Conservation (phyloP, 2,113 vertebrate species). For the Bolborhynchus lineola region DNA sequence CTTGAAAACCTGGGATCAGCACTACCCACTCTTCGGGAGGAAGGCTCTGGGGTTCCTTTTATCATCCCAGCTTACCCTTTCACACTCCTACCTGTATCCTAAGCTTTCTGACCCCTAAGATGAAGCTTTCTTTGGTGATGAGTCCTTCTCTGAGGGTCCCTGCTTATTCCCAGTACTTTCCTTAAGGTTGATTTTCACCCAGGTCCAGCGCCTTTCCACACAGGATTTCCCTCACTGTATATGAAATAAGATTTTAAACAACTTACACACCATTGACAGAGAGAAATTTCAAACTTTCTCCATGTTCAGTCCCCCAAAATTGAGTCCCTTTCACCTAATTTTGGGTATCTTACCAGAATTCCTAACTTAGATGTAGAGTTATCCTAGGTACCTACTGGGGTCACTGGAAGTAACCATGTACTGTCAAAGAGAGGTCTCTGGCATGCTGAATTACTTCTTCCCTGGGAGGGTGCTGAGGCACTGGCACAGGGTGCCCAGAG, state of each 20-base stretch:
- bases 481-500: neutral
- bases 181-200: neutral
- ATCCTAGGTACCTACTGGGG: neutral
- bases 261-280: rapidly evolving
- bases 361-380: neutral
- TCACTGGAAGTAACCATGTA: neutral
- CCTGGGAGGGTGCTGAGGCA: rapidly evolving
- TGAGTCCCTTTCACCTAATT: neutral
- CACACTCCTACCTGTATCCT: rapidly evolving
- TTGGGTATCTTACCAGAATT: neutral
- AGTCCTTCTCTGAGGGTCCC: neutral
- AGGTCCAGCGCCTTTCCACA: rapidly evolving
- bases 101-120: neutral
- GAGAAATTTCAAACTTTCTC: neutral
- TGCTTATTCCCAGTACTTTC: neutral
- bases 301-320: neutral
- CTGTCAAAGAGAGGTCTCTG: neutral
- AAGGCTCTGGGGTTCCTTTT: neutral
- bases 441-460: rapidly evolving
- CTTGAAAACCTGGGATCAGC: neutral
- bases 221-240: neutral
- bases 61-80: neutral
- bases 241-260: neutral
- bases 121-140: rapidly evolving
- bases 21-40: neutral